Base-by-base conservation (phyloP, 2,888 invertebrate species). In the Chrysodeixis includens region DNA sequence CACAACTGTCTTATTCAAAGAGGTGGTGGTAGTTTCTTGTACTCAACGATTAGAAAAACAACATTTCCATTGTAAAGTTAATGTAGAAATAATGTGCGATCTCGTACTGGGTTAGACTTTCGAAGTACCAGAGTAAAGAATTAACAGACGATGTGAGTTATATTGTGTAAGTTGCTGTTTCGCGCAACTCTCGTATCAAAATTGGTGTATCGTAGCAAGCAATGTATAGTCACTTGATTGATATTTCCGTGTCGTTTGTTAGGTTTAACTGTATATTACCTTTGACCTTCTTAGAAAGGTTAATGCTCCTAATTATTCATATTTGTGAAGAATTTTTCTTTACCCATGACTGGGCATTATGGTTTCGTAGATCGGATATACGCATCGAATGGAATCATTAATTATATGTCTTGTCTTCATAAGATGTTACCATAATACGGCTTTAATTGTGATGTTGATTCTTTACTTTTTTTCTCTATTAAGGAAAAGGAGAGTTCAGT, bases 31-130 rank as follows among this genome's bases (percentile, higher is more conserved):
- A 26, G 6, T 2, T 4, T 26, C 6, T 26, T 26, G 26, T 26
- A 26, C 26, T 4, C 6, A 26, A 69, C 63, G 66, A 76, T 78
- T 74, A 73, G 78, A 72, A 76, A 77, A 79, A 67, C n/a, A 67
- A 14, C 54, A 72, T 77, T 75, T 82, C 79, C 74, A 80, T 82
- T 76, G 76, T 81, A 82, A 78, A 81, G 80, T 77, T 86, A 85
- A 87, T 87, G 84, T 76, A 79, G 57, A 83, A 79, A 84, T 86
- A 84, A 86, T 85, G 76, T 75, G 69, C 63, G 55, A 40, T 56
- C 53, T 56, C 62, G 74, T 74, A 66, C 63, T 71, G 73, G 52
- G 69, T 56, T 49, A 51, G 54, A 26, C 26, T 26, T 2, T 26
- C 3, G 26, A 2, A 26, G 26, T 26, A 26, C 26, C 6, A 26